Percentiles rank a stretch among this genome's conserved stretches.
phyloP scores from a whole-genome alignment of 2,113 vertebrate genomes.

The Arizona elegans region DNA sequence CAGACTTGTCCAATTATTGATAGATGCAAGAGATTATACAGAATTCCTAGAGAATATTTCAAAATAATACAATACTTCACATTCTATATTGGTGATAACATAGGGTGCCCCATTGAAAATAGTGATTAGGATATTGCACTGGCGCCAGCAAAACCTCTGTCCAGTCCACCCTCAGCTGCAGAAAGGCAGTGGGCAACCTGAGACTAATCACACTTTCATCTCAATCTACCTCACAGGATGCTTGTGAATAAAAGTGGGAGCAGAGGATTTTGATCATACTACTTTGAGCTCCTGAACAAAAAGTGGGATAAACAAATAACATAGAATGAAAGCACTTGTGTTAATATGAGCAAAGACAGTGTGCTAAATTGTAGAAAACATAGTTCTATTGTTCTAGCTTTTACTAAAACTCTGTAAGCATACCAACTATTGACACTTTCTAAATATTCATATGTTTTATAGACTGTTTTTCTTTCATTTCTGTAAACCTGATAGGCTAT shows the following conservation, averaged over 20 bases:
- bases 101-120: background rate
- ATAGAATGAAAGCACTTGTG: background rate
- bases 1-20: background rate
- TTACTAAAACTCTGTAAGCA: background rate
- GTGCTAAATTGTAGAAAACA: background rate
- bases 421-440: background rate
- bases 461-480: background rate
- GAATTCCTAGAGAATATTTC: background rate
- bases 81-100: background rate
- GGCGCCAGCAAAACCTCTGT: background rate
- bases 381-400: background rate
- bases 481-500: background rate
- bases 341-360: background rate
- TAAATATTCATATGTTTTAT: background rate
- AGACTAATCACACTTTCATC: background rate
- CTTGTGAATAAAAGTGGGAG: background rate
- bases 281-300: background rate
- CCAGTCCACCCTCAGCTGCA: background rate
- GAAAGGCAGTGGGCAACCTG: background rate
- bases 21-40: background rate
- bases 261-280: background rate
- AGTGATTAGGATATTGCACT: background rate
- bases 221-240: background rate
- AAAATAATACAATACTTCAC: background rate
- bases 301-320: background rate